Evolutionary conservation across 2,797 vertebrate species (phyloP).

Genomic region (Geotrypetes seraphini): DNA sequence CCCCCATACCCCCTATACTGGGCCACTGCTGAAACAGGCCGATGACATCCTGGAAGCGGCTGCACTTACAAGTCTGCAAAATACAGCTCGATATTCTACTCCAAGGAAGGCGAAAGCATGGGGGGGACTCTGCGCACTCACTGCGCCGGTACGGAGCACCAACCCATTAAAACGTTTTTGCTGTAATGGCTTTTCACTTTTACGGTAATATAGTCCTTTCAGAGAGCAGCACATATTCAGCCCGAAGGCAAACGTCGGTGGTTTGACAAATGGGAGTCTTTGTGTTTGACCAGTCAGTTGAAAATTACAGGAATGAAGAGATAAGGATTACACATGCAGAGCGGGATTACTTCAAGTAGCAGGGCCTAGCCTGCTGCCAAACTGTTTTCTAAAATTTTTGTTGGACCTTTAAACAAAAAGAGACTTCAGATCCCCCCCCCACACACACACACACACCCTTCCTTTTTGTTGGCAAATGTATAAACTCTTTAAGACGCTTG

Average conservation of each 20-base stretch:
- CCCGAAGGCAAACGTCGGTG: neutral
- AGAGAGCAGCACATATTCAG: accelerated
- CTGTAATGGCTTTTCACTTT: neutral
- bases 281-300: neutral
- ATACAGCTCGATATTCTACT: too few species aligned
- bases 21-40: too few species aligned
- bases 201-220: neutral
- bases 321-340: neutral
- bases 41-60: too few species aligned
- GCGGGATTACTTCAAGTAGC: neutral
- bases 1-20: too few species aligned
- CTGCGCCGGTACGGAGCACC: accelerated
- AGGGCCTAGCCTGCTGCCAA: too few species aligned
- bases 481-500: too few species aligned
- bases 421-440: too few species aligned
- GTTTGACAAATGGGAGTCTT: neutral
- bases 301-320: neutral
- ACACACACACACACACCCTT: too few species aligned
- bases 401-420: too few species aligned
- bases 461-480: too few species aligned
- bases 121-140: neutral
- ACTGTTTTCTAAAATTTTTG: too few species aligned
- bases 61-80: too few species aligned
- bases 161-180: neutral
- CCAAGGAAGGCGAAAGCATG: neutral